These are phyloP conservation scores for Papilio polytes DNA, from an alignment of 1,140 invertebrate species.

Conservation along the genomic window DNA sequence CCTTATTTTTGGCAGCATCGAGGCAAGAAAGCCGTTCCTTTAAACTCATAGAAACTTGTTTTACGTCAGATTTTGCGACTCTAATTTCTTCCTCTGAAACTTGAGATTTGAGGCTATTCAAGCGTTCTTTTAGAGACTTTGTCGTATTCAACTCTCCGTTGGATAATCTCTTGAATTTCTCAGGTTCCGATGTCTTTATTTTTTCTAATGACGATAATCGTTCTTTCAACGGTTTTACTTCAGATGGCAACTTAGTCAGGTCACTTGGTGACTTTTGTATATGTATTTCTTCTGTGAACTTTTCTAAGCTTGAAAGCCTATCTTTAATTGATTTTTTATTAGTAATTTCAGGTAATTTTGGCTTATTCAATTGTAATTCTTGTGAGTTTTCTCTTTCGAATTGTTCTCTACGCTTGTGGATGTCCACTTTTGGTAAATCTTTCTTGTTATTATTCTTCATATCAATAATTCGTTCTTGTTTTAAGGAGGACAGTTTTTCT, in stretches of 20 bases:
- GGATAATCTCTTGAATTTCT: slow-evolving; percentile 79
- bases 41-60: slow-evolving; percentile 82
- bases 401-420: slow-evolving; percentile 91
- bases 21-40: slow-evolving; percentile 85
- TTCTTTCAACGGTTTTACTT: slow-evolving; percentile 86
- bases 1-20: slow-evolving; percentile 82
- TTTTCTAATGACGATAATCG: slow-evolving; percentile 87
- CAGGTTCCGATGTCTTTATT: slow-evolving; percentile 81
- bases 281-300: slow-evolving; percentile 78
- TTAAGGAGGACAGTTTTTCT: slow-evolving; percentile 82
- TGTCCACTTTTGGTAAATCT: slow-evolving; percentile 90
- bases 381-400: slow-evolving; percentile 88
- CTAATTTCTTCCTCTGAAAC: slow-evolving; percentile 80
- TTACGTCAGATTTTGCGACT: slow-evolving; percentile 71
- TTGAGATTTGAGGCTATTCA: slow-evolving; percentile 85
- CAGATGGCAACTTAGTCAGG: slow-evolving; percentile 84
- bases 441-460: slow-evolving; percentile 80
- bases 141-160: slow-evolving; percentile 82
- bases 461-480: slow-evolving; percentile 76
- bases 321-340: slow-evolving; percentile 89
- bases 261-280: slow-evolving; percentile 76
- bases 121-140: slow-evolving; percentile 83
- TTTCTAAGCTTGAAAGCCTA: slow-evolving; percentile 87
- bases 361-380: slow-evolving; percentile 79
- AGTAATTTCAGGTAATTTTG: slow-evolving; percentile 85